phyloP scores from a whole-genome alignment of 2,797 vertebrate genomes.

The Chaetophractus vellerosus region DNA sequence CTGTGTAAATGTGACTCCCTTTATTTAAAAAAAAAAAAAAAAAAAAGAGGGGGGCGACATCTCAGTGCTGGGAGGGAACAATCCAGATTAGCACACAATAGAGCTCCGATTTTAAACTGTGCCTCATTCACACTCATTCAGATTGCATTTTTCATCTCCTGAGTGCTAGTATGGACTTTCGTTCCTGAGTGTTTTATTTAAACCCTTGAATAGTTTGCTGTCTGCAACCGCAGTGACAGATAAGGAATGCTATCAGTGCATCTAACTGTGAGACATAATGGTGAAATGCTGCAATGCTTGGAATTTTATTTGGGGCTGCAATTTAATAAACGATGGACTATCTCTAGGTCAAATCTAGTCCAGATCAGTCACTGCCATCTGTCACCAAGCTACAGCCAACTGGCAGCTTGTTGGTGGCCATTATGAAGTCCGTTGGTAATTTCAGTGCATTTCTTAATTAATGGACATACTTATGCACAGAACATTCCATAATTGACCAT shows the following conservation, averaged over 20 bases:
- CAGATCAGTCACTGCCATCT: slow-evolving; percentile 83
- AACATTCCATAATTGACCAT: slow-evolving; percentile 80
- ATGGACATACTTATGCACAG: slow-evolving; percentile 74
- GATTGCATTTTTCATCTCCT: slow-evolving; percentile 51
- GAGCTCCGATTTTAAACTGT: slow-evolving; percentile 65
- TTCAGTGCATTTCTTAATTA: slow-evolving; percentile 79
- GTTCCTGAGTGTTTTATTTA: slow-evolving; percentile 72
- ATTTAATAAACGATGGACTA: slow-evolving; percentile 82
- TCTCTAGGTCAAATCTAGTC: slow-evolving; percentile 86
- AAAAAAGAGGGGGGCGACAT: slow-evolving; percentile 6
- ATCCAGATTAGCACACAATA: slow-evolving; percentile 53
- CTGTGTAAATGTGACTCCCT: slow-evolving; percentile 61
- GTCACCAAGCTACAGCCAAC: slow-evolving; percentile 81
- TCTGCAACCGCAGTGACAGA: slow-evolving; percentile 75
- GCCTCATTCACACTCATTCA: slow-evolving; percentile 55
- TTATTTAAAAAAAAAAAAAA: slow-evolving; percentile 22
- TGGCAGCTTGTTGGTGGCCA: slow-evolving; percentile 81
- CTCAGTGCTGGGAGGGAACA: slow-evolving; percentile 60
- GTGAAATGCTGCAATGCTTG: slow-evolving; percentile 78
- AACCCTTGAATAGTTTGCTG: slow-evolving; percentile 81
- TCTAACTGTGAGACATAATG: slow-evolving; percentile 76
- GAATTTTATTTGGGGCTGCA: slow-evolving; percentile 82
- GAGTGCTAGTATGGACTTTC: slow-evolving; percentile 68
- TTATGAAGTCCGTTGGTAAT: slow-evolving; percentile 80
- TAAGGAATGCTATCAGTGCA: slow-evolving; percentile 80